phyloP scores from a whole-genome alignment of 37 sponge, comb jelly and placozoan genomes.

The Oscarella lobularis region DNA sequence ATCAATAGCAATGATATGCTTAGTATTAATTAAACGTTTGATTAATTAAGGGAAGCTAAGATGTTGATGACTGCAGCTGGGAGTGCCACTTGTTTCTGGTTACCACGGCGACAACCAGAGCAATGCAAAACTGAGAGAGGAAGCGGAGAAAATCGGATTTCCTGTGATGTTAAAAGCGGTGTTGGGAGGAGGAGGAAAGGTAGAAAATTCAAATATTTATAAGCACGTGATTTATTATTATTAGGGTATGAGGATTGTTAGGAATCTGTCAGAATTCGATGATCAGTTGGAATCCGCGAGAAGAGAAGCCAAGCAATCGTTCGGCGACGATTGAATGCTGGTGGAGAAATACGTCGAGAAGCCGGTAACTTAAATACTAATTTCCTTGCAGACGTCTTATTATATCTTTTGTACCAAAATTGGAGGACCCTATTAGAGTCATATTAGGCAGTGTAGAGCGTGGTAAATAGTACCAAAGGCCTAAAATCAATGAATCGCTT shows the following conservation, averaged over 20 bases:
- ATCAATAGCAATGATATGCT: too few species aligned
- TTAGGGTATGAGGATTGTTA: conserved; percentile 62
- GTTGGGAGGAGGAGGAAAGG: conserved; percentile 49
- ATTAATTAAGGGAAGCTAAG: conserved; percentile 23
- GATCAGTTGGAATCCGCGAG: conserved; percentile 42
- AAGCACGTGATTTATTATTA: too few species aligned
- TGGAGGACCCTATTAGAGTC: conserved; percentile 70
- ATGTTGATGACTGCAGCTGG: conserved; percentile 73
- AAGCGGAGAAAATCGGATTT: conserved; percentile 69
- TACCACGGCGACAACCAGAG: conserved; percentile 87
- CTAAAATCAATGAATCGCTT: conserved; percentile 13
- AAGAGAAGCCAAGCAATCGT: conserved; percentile 71
- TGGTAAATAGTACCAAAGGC: conserved; percentile 66
- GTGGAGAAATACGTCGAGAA: conserved; percentile 62
- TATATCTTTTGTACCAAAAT: conserved; percentile 54
- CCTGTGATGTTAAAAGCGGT: conserved; percentile 27
- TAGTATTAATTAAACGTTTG: too few species aligned
- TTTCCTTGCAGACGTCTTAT: neutral
- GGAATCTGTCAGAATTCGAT: conserved; percentile 39
- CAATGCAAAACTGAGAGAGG: conserved; percentile 34
- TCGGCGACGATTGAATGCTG: conserved; percentile 74
- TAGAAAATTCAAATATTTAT: too few species aligned
- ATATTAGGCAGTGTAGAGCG: conserved; percentile 39
- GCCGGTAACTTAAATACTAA: conserved; percentile 29
- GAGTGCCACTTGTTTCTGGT: conserved; percentile 77